Evolutionary conservation across 2,888 invertebrate species (phyloP), one percentile per base, ranked within the genome.

Genomic region (Furcula furcula): DNA sequence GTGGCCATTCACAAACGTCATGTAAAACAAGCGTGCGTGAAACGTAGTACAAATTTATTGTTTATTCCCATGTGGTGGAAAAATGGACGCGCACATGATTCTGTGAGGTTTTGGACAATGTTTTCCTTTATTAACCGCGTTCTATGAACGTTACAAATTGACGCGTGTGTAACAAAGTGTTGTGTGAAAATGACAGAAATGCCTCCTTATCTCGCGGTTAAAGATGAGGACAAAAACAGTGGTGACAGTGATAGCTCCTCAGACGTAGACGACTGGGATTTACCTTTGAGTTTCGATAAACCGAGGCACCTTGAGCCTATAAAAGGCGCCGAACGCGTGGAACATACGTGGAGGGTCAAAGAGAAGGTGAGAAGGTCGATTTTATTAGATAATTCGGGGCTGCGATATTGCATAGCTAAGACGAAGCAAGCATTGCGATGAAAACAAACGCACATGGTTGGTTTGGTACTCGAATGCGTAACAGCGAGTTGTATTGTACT

Each of bases 271-370:
- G 94, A 94, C 69, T 92, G 92, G 90, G 91, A 91, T 75, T 86
- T 94, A 68, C 93, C 94, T 30, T 74, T 95, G 46, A 92, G 94
- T 56, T 96, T 94, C 71, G 91, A 91, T 63, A 91, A 93, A 71
- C 92, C 92, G 41, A 90, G 95, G 56, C 89, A 89, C 52, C 60
- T 71, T 36, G 89, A 88, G 59, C 72, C 78, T 33, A 86, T 89
- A 46, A 82, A 83, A 52, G 87, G 85, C 5, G 71, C 75, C 19
- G 85, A 88, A 27, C 95, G 97, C 65, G 91, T 91, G 36, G 95
- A 95, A 61, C 95, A 96, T 64, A 92, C 94, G 46, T 98, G 98
- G 98, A 91, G 98, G 58, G 96, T 98, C 90, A 96, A 97, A 76
- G 97, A 97, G 75, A 92, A 97, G 91, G 95, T 95, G 76, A 70